Evolutionary conservation across 2,888 invertebrate species (phyloP).

Genomic region (Nineta flava): DNA sequence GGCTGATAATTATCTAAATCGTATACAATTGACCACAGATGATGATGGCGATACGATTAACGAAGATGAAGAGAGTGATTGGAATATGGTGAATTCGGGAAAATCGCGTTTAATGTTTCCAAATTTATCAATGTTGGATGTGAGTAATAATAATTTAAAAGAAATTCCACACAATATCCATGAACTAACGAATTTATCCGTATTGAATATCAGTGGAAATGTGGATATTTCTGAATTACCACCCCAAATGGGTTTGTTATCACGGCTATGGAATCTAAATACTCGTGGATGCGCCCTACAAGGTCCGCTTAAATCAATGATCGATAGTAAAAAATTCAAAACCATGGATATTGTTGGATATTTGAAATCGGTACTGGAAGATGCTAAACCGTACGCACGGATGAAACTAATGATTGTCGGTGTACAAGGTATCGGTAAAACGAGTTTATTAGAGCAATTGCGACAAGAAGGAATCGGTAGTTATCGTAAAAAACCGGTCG

Average conservation of each 20-base stretch:
- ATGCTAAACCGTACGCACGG: conserved; percentile 82
- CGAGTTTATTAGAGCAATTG: conserved; percentile 76
- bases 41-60: conserved; percentile 53
- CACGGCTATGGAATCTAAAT: conserved; percentile 92
- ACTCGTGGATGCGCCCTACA: conserved; percentile 75
- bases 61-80: conserved; percentile 39
- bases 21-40: conserved; percentile 66
- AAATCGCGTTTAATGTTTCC: conserved; percentile 74
- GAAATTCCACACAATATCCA: conserved; percentile 72
- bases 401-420: conserved; percentile 97
- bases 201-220: conserved; percentile 83
- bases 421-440: conserved; percentile 74
- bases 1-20: conserved; percentile 68
- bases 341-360: conserved; percentile 92
- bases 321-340: conserved; percentile 82
- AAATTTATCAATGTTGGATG: conserved; percentile 84
- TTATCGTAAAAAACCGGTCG: conserved; percentile 52
- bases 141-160: conserved; percentile 71
- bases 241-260: conserved; percentile 85
- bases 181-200: conserved; percentile 76
- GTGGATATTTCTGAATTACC: conserved; percentile 72
- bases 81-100: conserved; percentile 35
- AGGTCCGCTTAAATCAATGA: conserved; percentile 81
- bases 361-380: conserved; percentile 73
- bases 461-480: conserved; percentile 69